These are phyloP conservation scores for Harlomillsia oculata DNA, from an alignment of 1,140 invertebrate species.

Conservation along the genomic window DNA sequence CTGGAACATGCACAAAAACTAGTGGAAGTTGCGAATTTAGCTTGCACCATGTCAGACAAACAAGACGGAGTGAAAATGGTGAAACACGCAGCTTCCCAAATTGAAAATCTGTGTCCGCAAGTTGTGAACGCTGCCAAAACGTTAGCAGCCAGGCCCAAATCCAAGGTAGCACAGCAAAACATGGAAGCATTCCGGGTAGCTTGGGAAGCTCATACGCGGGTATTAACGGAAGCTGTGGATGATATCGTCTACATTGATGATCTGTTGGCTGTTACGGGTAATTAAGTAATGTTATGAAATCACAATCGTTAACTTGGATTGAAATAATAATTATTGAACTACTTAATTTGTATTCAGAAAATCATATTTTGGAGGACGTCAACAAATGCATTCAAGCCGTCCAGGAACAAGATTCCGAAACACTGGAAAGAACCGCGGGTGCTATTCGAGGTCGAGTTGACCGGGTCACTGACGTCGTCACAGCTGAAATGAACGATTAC, in stretches of 20 bases:
- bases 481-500: slow-evolving; percentile 54
- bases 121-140: slow-evolving; percentile 55
- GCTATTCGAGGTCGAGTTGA: slow-evolving; percentile 52
- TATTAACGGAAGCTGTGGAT: slow-evolving; percentile 58
- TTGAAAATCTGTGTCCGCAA: slow-evolving; percentile 53
- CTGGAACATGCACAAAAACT: slow-evolving; percentile 54
- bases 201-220: slow-evolving; percentile 51
- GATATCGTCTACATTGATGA: slow-evolving; percentile 59
- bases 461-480: slow-evolving; percentile 54
- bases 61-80: slow-evolving; percentile 55
- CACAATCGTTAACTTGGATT: neutral
- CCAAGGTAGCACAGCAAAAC: slow-evolving; percentile 52
- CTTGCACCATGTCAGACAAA: slow-evolving; percentile 57
- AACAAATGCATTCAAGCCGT: slow-evolving; percentile 54
- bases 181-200: slow-evolving; percentile 54
- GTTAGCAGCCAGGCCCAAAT: slow-evolving; percentile 48
- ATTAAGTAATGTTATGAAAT: neutral
- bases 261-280: slow-evolving; percentile 54
- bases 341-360: slow-evolving; percentile 42
- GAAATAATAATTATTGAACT: neutral
- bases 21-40: slow-evolving; percentile 53
- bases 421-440: slow-evolving; percentile 51
- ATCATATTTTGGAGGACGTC: slow-evolving; percentile 58
- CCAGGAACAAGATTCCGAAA: slow-evolving; percentile 48
- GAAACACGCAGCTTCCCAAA: slow-evolving; percentile 51